Base-by-base conservation (phyloP, 2,888 invertebrate species). In the Ypsolopha scabrella region DNA sequence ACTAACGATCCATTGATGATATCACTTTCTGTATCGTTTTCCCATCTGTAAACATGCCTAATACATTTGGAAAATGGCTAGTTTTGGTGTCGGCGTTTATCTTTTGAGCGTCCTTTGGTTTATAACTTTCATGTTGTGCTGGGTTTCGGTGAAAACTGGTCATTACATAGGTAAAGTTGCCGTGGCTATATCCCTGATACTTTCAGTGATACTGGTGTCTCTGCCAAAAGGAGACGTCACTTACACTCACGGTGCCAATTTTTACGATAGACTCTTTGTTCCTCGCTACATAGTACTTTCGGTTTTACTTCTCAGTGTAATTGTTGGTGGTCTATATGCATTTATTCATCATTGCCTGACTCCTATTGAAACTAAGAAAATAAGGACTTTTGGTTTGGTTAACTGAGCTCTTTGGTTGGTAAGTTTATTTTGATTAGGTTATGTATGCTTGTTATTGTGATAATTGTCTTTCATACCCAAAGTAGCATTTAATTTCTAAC, bases 71-170 rank as follows among this genome's bases (percentile, higher is more conserved):
- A 61, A 59, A 59, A 83, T 83, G 82, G 64, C 68, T 72, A 72
- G 66, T 86, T 77, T 92, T 62, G 92, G 92, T 64, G 76, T 90
- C 57, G 92, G 92, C 60, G 82, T 92, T 55, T 90, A 92, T 68
- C 80, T 91, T 60, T 73, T 93, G 63, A 81, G 90, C 55, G 74
- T 88, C 53, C 68, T 91, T 60, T 93, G 93, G 92, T 82, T 89
- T 58, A 62, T 88, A 53, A 89, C 91, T 37, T 74, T 90, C 41
- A 66, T 91, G 60, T 67, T 91, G 60, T 92, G 91, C 62, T 88
- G 91, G 64, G 75, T 92, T 50, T 90, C 92, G 2, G 75, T 91
- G 45, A 88, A 90, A 62, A 89, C 90, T 41, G 90, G 90, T 57
- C 91, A 89, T 70, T 89, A 85, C 64, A 73, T 92, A 55, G 92